Evolutionary conservation across 2,888 invertebrate genomes (phyloP), one percentile per base, ranked within the genome.

Genomic region (Drosophila borealis): DNA sequence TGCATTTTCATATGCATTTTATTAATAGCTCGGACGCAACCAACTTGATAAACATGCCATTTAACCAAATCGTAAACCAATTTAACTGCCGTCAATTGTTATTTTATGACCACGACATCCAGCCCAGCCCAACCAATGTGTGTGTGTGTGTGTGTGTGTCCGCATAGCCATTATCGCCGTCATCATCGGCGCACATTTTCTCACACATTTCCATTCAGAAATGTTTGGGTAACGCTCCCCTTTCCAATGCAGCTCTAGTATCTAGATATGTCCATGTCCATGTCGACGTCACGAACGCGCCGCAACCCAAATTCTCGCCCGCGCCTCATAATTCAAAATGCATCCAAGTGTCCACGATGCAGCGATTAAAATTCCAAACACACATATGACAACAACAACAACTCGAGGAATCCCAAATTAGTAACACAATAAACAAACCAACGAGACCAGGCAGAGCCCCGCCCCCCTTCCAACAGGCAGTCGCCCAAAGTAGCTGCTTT

Each of bases 341-440:
- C 74, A 67, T 71, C 78, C 83, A 72, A 73, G 68, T 70, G 83
- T 60, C 55, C 84, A 75, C 84, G 81, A 70, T 56, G 59, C 45
- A 83, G 88, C 74, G 86, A 87, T 89, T 89, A 89, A 85, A 76
- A 85, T 88, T 88, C 89, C 77, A 73, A 49, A 66, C 85, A 75
- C 81, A 80, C 67, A 69, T 60, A 62, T 67, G 75, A 76, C 76
- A 78, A 74, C 51, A 66, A 70, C 13, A 13, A 29, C 41, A 14
- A 17, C 41, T 49, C 64, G 74, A 80, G 80, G 78, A 89, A 88
- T 83, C 81, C 83, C 86, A 89, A 86, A 86, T 89, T 87, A 88
- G 87, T 86, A 85, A 74, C 89, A 89, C 89, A 85, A 87, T 88
- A 84, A 85, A 89, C 85, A 88, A 88, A 71, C 56, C 80, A 87